Evolutionary conservation across 2,888 invertebrate genomes (phyloP), one percentile per base, ranked within the genome.

Genomic region (Cenopis cana): DNA sequence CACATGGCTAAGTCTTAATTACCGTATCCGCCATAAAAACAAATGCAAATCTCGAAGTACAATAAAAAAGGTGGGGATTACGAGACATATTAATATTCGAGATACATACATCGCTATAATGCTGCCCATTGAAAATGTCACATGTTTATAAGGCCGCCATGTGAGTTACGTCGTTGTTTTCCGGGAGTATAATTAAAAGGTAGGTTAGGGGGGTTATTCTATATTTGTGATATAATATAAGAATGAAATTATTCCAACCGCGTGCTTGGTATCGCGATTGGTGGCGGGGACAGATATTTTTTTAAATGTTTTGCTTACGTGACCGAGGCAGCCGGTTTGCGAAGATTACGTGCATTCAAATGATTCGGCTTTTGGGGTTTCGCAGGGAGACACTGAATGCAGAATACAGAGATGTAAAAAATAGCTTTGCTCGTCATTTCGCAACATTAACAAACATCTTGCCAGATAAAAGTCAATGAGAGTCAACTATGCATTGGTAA

Each of bases 211-310:
- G 52, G 77, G 61, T 85, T 86, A 86, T 87, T 82, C 85, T 86
- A 89, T 89, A 89, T 89, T 88, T 87, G 88, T 88, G 87, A 87
- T 84, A 87, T 85, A 84, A 86, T 83, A 88, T 87, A 89, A 88
- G 86, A 88, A 88, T 85, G 89, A 89, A 92, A 88, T 85, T 91
- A 93, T 93, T 93, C 93, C 77, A 74, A 76, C 83, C 85, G 87
- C 93, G 91, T 91, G 76, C 85, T 85, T 86, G 86, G 90, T 91
- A 93, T 92, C 90, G 90, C 89, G 88, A 93, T 93, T 90, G 87
- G 89, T 91, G 92, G 82, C 81, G 85, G 78, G 82, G 87, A 82
- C 91, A 89, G 90, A 90, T 89, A 85, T 83, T 82, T 79, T 83
- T 80, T 81, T 82, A 83, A 82, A 82, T 86, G 82, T 89, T 90